Base-by-base conservation (phyloP, 2,113 vertebrate species). In the Mus spicilegus region DNA sequence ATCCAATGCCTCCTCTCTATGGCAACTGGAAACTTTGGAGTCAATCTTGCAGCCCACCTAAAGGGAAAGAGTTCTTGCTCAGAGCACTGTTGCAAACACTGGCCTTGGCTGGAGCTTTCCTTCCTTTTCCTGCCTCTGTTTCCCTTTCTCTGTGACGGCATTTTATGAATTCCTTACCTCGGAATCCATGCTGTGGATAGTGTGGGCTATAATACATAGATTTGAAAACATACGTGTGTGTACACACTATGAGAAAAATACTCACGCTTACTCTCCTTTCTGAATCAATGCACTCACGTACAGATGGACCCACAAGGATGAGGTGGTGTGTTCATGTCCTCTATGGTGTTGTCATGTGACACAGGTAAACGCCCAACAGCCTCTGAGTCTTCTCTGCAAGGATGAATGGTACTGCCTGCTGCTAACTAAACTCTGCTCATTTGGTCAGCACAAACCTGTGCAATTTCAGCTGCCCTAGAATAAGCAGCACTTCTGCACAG, bases 51-150 rank as follows among this genome's bases (percentile, higher is more conserved):
- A 82, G 28, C 28, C 46, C 36, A 77, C 10, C 54, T 87, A 54
- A 54, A 92, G 14, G 61, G 65, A 94, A 81, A 42, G 26, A 87
- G 89, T 90, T 91, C 36, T 6, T 87, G 78, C 88, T 85, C n/a
- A 91, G 11, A 80, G 1, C n/a, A n/a, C 54, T 49, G 54, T 49
- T 61, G 4, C 30, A 72, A 26, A 17, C 49, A 19, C 13, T 61
- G 26, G 39, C 2, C 61, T 94, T 88, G 84, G 42, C 54, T 7
- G 11, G 14, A 28, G 9, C 19, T 49, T 56, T 87, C 75, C 24
- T 33, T 82, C 36, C 24, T 54, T 95, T 82, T 91, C 78, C 63
- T 65, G 49, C 46, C 26, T 86, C 81, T 24, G 76, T 56, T 51
- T 93, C 54, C 51, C 9, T 36, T 95, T 95, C 10, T 67, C 80